Conservation (phyloP, 2,888 invertebrate species). For the Drosophila mimica region DNA sequence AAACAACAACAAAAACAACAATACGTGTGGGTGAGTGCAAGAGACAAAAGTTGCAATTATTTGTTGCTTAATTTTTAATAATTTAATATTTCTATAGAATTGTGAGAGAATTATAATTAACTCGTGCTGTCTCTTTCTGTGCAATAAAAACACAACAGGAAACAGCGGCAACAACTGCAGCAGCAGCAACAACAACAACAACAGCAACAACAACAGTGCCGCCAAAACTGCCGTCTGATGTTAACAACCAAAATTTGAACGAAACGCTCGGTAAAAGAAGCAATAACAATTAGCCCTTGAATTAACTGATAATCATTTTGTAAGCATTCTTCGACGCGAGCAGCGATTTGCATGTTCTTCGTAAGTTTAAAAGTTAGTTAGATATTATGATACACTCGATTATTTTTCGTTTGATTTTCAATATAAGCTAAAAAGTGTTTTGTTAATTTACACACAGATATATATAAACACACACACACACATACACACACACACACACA, state of each 20-base stretch:
- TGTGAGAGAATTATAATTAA: neutral
- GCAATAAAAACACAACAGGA: conserved; percentile 16
- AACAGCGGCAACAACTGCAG: conserved; percentile 7
- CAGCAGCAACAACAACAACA: neutral
- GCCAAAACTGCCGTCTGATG: neutral
- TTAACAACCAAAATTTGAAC: conserved; percentile 16
- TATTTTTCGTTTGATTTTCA: conserved; percentile 26
- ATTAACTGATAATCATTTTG: conserved; percentile 15
- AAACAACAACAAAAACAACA: conserved; percentile 23
- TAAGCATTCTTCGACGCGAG: conserved; percentile 34
- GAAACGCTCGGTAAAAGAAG: conserved; percentile 23
- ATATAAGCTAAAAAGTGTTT: conserved; percentile 36
- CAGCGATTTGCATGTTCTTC: conserved; percentile 65
- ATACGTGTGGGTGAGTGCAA: conserved; percentile 33
- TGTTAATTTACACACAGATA: conserved; percentile 44
- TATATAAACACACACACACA: conserved; percentile 13
- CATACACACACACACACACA: conserved; percentile 22
- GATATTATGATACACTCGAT: conserved; percentile 9
- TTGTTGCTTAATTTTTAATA: neutral
- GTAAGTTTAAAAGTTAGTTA: conserved; percentile 56
- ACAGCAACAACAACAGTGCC: neutral
- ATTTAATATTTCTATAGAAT: neutral
- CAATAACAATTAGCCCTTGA: conserved; percentile 21
- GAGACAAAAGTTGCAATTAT: neutral
- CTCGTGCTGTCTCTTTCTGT: neutral